Conservation (phyloP, 2,888 invertebrate genomes). For the Andrena haemorrhoa region DNA sequence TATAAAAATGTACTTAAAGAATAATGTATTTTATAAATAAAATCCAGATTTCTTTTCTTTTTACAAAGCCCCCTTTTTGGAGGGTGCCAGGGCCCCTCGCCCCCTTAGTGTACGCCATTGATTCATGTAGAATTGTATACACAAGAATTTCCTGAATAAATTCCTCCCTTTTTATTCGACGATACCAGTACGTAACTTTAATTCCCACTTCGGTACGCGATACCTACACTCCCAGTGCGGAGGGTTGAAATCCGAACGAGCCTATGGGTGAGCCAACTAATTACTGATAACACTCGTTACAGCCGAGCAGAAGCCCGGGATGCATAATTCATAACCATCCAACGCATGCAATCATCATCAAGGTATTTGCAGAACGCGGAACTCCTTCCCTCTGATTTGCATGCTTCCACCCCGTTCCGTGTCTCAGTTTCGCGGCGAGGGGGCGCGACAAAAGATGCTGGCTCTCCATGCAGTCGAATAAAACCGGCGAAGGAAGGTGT, state of each 20-base stretch:
- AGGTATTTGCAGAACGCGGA: constrained; percentile 44
- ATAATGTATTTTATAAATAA: too few species aligned
- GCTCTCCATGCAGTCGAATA: constrained; percentile 13
- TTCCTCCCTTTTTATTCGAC: too few species aligned
- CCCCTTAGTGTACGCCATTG: too few species aligned
- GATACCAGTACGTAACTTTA: too few species aligned
- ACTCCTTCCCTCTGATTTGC: constrained; percentile 42
- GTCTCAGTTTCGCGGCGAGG: neutral
- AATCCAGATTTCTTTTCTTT: too few species aligned
- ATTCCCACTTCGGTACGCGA: too few species aligned
- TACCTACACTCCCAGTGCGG: neutral
- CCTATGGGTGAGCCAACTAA: neutral
- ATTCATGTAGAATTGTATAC: too few species aligned
- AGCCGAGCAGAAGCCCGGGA: constrained; percentile 3
- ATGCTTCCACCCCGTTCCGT: neutral
- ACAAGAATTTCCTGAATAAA: too few species aligned
- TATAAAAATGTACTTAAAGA: too few species aligned
- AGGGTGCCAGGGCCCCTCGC: too few species aligned
- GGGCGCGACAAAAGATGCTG: constrained; percentile 23
- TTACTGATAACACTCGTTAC: constrained; percentile 29
- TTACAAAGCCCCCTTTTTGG: too few species aligned
- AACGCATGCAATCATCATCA: constrained; percentile 51
- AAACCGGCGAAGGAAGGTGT: constrained; percentile 24
- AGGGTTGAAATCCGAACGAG: constrained; percentile 1
- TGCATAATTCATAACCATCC: constrained; percentile 52